These are phyloP conservation scores for Menidia beryllina DNA, from an alignment of 2,113 vertebrate species.

Conservation along the genomic window DNA sequence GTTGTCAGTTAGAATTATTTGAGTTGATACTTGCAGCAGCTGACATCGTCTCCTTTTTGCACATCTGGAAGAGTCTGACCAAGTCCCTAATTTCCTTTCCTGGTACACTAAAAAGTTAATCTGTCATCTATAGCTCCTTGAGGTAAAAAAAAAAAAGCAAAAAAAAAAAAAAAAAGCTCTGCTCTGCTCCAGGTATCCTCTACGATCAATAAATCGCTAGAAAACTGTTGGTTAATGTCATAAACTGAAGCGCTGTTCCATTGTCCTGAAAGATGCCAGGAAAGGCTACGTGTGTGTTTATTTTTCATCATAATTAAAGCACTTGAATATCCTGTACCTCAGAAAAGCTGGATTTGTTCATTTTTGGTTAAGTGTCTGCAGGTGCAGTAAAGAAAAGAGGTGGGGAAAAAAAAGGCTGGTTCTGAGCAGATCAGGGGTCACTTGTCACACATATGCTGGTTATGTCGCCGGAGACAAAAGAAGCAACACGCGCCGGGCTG, in stretches of 20 bases:
- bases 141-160: no score
- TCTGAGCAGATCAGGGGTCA: constrained; percentile 47
- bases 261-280: not conserved
- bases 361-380: not conserved
- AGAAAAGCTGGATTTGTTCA: not conserved
- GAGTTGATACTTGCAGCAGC: no score
- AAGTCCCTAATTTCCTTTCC: not conserved
- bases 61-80: not conserved
- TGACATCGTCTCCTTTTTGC: not conserved
- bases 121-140: not conserved
- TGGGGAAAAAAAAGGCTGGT: not conserved
- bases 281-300: constrained; percentile 5
- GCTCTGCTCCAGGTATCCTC: not conserved
- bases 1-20: not conserved
- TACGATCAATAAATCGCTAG: not conserved
- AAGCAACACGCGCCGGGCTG: constrained; percentile 38
- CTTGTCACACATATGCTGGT: constrained; percentile 67
- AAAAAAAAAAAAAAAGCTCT: no score
- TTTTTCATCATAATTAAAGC: constrained; percentile 7
- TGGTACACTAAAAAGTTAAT: constrained; percentile 6
- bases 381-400: not conserved
- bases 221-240: no score
- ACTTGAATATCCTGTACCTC: not conserved
- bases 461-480: constrained; percentile 34
- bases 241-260: not conserved